A percentile compares a stretch with the other conserved stretches of the same genome.
Conservation (phyloP, 2,797 vertebrate genomes). For the Sebastes minor region DNA sequence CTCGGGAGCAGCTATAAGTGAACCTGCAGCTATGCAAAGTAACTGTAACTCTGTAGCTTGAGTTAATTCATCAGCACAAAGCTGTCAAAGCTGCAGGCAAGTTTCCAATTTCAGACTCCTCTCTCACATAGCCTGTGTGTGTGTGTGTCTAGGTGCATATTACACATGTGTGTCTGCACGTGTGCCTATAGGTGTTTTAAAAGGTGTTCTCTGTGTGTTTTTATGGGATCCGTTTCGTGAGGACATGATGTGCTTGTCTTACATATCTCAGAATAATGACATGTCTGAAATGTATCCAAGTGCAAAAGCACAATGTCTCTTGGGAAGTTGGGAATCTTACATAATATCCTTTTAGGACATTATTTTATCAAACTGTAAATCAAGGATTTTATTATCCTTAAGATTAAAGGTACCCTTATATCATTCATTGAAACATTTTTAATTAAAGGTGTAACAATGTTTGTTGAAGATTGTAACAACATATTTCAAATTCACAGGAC, state of each 20-base stretch:
- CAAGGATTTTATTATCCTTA: background rate
- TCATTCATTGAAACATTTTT: background rate
- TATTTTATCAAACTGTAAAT: background rate
- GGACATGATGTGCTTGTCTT: slow-evolving; percentile 52
- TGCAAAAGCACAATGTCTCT: background rate
- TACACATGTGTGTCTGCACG: background rate
- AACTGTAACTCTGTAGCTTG: slow-evolving; percentile 42
- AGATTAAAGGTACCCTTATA: background rate
- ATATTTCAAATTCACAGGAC: background rate
- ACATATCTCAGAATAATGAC: slow-evolving; percentile 56
- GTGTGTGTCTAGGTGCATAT: background rate
- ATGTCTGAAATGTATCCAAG: slow-evolving; percentile 22
- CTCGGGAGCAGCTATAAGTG: slow-evolving; percentile 34
- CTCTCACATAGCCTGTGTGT: background rate
- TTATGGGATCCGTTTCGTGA: background rate
- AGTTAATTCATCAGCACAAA: slow-evolving; percentile 62
- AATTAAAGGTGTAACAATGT: background rate
- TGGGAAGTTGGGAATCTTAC: background rate
- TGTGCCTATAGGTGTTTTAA: slow-evolving; percentile 19
- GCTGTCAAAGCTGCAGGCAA: slow-evolving; percentile 44
- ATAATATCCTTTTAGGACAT: background rate
- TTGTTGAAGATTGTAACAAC: background rate
- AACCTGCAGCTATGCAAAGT: slow-evolving; percentile 35
- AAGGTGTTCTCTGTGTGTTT: slow-evolving; percentile 24
- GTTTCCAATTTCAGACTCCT: slow-evolving; percentile 54